A percentile compares a stretch with the other conserved stretches of the same genome.
These are phyloP conservation scores for Maniola hyperantus DNA, from an alignment of 2,888 invertebrate species.

Conservation along the genomic window DNA sequence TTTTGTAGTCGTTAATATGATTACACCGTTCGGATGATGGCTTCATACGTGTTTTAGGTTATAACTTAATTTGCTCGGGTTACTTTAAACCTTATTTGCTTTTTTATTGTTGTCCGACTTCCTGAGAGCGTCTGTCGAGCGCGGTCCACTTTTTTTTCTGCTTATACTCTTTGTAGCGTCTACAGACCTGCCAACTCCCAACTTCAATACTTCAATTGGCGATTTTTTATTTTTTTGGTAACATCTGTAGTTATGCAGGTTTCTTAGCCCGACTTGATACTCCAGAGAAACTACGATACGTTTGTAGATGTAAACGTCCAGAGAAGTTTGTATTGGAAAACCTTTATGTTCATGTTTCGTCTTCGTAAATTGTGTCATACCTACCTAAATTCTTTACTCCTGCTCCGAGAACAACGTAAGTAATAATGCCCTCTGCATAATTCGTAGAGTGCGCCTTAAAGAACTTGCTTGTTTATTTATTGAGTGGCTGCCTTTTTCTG, in stretches of 20 bases:
- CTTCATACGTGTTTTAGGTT: conserved; percentile 83
- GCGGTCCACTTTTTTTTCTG: conserved; percentile 69
- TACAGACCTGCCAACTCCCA: conserved; percentile 8
- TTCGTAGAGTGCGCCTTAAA: no score
- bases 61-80: conserved; percentile 81
- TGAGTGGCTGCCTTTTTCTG: no score
- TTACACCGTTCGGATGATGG: conserved; percentile 82
- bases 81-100: conserved; percentile 69
- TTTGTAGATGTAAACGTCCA: no score
- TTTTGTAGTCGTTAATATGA: conserved; percentile 83
- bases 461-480: no score
- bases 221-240: neutral
- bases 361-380: no score
- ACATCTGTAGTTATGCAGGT: no score
- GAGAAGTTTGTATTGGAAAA: no score
- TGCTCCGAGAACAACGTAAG: no score
- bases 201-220: neutral
- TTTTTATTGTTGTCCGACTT: conserved; percentile 79
- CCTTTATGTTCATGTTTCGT: no score
- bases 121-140: conserved; percentile 77
- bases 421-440: no score
- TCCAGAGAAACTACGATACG: no score
- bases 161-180: conserved; percentile 23
- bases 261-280: neutral
- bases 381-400: no score